Base-by-base conservation (phyloP, 1,140 invertebrate genomes). In the Liolophura sinensis region DNA sequence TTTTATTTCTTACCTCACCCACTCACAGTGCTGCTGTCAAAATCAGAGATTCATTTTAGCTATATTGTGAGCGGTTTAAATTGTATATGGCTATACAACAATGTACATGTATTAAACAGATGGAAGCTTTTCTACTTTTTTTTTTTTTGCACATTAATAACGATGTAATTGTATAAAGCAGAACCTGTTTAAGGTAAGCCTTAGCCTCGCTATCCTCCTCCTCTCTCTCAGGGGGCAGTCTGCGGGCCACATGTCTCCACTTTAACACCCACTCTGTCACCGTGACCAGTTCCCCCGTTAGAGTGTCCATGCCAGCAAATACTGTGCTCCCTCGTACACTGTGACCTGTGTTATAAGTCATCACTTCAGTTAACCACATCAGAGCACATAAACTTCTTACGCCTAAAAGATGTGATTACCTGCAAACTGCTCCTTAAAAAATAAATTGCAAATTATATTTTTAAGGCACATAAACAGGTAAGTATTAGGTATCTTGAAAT, bases 211-310 rank as follows among this genome's bases (percentile, higher is more conserved):
- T 76, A 46, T 84, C 78, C 77, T 75, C 62, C 66, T 78, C 72
- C 65, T 76, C 63, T 65, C 76, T 64, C 25, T 73, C 52, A 57
- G 57, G 55, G 54, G 69, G 87, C 87, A 65, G 71, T 77, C 52
- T 74, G 69, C 67, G 47, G 15, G 66, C 67, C 57, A 71, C 59
- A 63, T 75, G 69, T 31, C 77, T 60, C 47, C 76, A 83, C 57
- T 82, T 73, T 11, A 92, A 82, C 48, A 86, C 88, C 92, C 92
- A 93, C 83, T 92, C 90, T 20, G 86, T 88, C 55, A 93, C 81
- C 15, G 88, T 87, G 1, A 92, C 85, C 65, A 91, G 73, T 76
- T 91, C 88, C 0, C 92, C 91, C 20, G 87, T 88, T 25, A 85
- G 85, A 52, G 83, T 85, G 74, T 93, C 91, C 20, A 92, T 87